Evolutionary conservation across 1,140 invertebrate species (phyloP), one percentile per base, ranked within the genome.

Genomic region (Carcinoscorpius rotundicauda): DNA sequence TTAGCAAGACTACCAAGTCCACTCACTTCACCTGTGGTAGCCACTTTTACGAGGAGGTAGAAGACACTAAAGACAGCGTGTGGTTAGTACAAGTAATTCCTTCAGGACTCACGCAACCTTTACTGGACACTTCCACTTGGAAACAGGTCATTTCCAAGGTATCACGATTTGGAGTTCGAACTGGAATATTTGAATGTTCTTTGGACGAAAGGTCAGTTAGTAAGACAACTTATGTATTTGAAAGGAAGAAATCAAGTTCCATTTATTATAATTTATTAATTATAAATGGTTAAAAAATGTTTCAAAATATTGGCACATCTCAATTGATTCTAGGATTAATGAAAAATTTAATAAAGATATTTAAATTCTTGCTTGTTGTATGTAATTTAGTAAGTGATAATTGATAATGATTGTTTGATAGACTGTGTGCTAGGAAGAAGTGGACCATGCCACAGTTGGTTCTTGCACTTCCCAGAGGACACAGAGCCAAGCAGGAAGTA

Each of bases 41-140:
- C 64, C 77, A 81, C 71, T 81, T 81, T 69, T 78, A 78, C 66
- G 79, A 81, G 69, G 75, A 81, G 72, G 80, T 82, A 4, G 81
- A 82, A 69, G 81, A 82, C 71, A 78, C 79, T 8, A 82, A 82
- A 71, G 81, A 82, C 71, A 81, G 80, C 72, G 79, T 81, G 4
- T 82, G 81, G 81, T 65, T 82, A 8, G 78, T 82, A 0, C 79
- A 81, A 69, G 78, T 82, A 5, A 66, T 75, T 11, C 65, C 71
- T 6, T 51, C 58, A 62, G 62, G 64, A 60, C n/a, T 64, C 9
- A 53, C 66, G 49, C 57, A 70, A 51, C 71, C 72, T n/a, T 65
- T 77, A 48, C 64, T 77, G 49, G 72, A 76, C 62, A 72, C 75
- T 60, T 70, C 70, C 59, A 72, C 61, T 57, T 82, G 81, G 81